These are phyloP conservation scores for Orchestes rusci DNA, from an alignment of 2,888 invertebrate genomes.

Conservation along the genomic window DNA sequence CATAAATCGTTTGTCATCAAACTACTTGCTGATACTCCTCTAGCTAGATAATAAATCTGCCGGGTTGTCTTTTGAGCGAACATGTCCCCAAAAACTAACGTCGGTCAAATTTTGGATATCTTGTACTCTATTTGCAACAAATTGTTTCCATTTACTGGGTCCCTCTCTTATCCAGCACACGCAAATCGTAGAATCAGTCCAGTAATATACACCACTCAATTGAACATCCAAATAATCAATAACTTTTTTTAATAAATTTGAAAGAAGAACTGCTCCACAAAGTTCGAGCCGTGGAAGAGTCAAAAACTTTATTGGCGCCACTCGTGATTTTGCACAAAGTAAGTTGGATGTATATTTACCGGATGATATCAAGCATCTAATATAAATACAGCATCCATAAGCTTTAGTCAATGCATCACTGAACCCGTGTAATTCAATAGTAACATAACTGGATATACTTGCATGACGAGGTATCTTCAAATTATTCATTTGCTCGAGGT, in stretches of 20 bases:
- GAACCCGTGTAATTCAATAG: not conserved
- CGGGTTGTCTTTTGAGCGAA: not conserved
- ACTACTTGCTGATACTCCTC: no score
- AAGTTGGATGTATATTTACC: not conserved
- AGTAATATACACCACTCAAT: not conserved
- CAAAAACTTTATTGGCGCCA: not conserved
- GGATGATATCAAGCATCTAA: not conserved
- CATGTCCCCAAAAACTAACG: not conserved
- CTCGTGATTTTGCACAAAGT: not conserved
- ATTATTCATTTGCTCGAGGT: not conserved
- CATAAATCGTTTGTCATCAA: not conserved
- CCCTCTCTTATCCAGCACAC: not conserved
- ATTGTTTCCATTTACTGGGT: not conserved
- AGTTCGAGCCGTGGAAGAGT: not conserved
- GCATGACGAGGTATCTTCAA: not conserved
- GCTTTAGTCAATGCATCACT: conserved; percentile 3
- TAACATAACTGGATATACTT: not conserved
- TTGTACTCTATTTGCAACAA: not conserved
- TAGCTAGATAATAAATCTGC: not conserved
- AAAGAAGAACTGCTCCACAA: not conserved
- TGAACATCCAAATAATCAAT: not conserved
- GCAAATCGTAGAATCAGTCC: not conserved
- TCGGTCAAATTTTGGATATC: not conserved
- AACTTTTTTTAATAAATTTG: not conserved
- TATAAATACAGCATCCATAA: conserved; percentile 2